These are phyloP conservation scores for Rhinoderma darwinii DNA, from an alignment of 2,113 vertebrate species.

Conservation along the genomic window DNA sequence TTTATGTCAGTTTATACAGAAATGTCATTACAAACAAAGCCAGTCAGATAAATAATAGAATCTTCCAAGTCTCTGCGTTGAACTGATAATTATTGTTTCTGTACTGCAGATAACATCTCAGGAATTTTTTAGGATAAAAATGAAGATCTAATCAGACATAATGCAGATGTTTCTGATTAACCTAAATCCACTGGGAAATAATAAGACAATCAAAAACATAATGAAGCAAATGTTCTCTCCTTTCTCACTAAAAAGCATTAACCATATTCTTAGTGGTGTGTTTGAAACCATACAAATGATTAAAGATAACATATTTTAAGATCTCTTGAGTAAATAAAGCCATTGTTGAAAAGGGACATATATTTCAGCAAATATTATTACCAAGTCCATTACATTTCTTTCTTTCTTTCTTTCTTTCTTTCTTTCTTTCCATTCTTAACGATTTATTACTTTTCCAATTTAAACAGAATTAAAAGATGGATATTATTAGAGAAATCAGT, in stretches of 20 bases:
- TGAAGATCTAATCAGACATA: background rate
- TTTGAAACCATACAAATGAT: constrained; percentile 39
- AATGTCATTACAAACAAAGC: constrained; percentile 4
- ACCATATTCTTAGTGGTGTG: constrained; percentile 15
- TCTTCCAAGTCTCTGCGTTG: background rate
- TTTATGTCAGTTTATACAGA: background rate
- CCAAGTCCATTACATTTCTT: too few species aligned
- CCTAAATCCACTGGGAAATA: constrained; percentile 49
- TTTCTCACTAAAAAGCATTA: constrained; percentile 31
- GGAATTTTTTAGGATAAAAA: constrained; percentile 21
- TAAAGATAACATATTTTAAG: too few species aligned
- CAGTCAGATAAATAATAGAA: background rate
- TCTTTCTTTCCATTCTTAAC: too few species aligned
- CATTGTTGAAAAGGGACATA: background rate
- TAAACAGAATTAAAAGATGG: too few species aligned
- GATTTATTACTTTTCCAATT: too few species aligned
- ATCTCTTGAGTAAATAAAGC: too few species aligned
- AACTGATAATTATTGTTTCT: background rate
- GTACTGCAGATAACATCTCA: constrained; percentile 23
- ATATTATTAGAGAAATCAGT: too few species aligned
- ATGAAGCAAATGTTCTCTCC: constrained; percentile 41
- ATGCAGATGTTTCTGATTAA: constrained; percentile 48
- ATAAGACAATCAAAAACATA: constrained; percentile 50
- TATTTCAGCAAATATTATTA: too few species aligned
- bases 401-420: too few species aligned